Evolutionary conservation across 2,797 vertebrate genomes (phyloP), one percentile per base, ranked within the genome.

Genomic region (Typhlichthys eigenmanni): DNA sequence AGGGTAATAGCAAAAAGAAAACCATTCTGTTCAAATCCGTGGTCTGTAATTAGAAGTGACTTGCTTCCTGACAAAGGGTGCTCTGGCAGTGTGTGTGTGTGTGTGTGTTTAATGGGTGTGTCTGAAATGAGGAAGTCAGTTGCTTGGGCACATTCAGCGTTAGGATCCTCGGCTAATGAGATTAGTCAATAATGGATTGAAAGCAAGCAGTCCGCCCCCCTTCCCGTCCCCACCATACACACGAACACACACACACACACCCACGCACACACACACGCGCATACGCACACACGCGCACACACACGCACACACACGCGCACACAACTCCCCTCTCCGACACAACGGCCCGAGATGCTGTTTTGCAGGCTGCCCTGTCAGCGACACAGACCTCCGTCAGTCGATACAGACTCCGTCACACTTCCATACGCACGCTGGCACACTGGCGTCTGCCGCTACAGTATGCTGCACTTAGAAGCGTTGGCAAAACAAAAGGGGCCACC

Each of bases 151-250:
- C 79, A 81, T 87, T 85, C 85, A 84, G 74, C 49, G 74, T 86
- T 88, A 86, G 83, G 77, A 87, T 82, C 82, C 85, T 81, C 76
- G 12, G 67, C 85, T 88, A 90, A 90, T 90, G 85, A 87, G 86
- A 90, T 88, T 85, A 90, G 88, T 87, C 84, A 88, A 89, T 89
- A 89, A 89, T 86, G 81, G 83, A 88, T 87, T 86, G 88, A 88
- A 87, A 89, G 87, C 81, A 82, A 87, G 76, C 80, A 62, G 70
- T 38, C 38, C 38, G 6, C 38, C 38, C 38, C 38, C 6, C 24
- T 24, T 24, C 24, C 24, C 3, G 24, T 24, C 38, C 38, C 38
- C 38, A 38, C 38, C 38, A 6, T 3, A 9, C 38, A 12, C 34
- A 5, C 11, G 12, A 13, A 11, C 11, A 0, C 11, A 1, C 47